Base-by-base conservation (phyloP, 1,140 invertebrate genomes). In the Sycobia sp. region DNA sequence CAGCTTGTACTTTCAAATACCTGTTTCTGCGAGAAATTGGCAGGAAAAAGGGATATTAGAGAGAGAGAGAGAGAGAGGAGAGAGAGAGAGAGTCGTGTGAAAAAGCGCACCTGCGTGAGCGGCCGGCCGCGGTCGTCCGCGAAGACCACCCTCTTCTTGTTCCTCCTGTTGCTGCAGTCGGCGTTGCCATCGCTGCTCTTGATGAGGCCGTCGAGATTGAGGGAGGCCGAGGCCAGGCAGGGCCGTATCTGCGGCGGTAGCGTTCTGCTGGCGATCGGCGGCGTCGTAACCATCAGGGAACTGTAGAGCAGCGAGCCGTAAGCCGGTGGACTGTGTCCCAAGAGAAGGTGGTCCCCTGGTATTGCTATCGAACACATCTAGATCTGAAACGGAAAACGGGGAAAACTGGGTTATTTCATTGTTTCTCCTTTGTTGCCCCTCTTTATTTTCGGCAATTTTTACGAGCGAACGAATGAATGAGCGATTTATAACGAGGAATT, bases 81-180 rank as follows among this genome's bases (percentile, higher is more conserved):
- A n/a, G n/a, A n/a, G n/a, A n/a, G n/a, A n/a, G n/a, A n/a, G n/a
- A n/a, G n/a, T n/a, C n/a, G n/a, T n/a, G n/a, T n/a, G n/a, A n/a
- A n/a, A n/a, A n/a, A n/a, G n/a, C 29, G 8, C 22, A 91, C 86
- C 69, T 94, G 91, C 32, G 92, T 92, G 14, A 98, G 82, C 1
- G 92, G 89, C 36, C 90, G 85, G 1, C 96, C 96, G 72, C 89
- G 89, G 71, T 95, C 93, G 73, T 98, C 96, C 0, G 96, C 96
- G 76, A 98, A 98, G 1, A 95, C 92, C 1, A 98, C 95, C 65
- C 86, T 87, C 78, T 97, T 97, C 73, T 93, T 94, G 46, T 76
- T 74, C 59, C 79, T 80, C 38, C 58, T 70, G 55, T 66, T 74
- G 49, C 62, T 68, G 22, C 70, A 67, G 14, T 57, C 68, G 39